Conservation (phyloP, 1,140 invertebrate species). For the Drosophila virilis region DNA sequence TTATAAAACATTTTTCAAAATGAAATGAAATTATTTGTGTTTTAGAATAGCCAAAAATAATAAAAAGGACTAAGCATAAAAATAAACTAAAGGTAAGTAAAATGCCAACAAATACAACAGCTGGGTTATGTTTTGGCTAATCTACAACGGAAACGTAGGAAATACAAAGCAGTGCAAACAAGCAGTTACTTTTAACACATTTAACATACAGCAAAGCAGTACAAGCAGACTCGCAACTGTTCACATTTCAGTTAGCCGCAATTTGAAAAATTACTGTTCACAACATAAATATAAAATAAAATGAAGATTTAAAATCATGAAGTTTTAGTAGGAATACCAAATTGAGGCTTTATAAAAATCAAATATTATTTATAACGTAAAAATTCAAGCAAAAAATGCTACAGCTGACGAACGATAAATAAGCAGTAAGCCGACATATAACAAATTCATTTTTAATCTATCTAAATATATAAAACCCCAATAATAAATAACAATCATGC, state of each 20-base stretch:
- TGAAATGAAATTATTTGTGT: constrained; percentile 5
- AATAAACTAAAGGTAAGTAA: neutral
- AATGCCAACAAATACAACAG: neutral
- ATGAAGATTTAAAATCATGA: too few relatives aligned
- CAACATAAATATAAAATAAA: constrained; percentile 4
- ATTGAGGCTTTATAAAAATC: too few relatives aligned
- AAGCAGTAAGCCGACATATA: constrained; percentile 30
- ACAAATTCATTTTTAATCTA: neutral
- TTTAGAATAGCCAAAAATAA: neutral
- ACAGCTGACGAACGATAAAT: too few relatives aligned
- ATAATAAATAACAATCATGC: constrained; percentile 30
- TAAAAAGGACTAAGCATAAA: constrained; percentile 7
- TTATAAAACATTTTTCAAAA: neutral
- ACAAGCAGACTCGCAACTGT: neutral
- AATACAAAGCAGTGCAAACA: constrained; percentile 7
- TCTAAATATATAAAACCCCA: neutral
- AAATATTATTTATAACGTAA: too few relatives aligned
- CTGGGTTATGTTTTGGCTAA: constrained; percentile 19
- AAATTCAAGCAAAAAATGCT: too few relatives aligned
- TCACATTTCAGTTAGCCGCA: too few relatives aligned
- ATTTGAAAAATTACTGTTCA: too few relatives aligned
- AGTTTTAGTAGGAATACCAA: too few relatives aligned
- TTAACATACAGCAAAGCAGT: constrained; percentile 2
- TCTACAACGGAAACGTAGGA: neutral
- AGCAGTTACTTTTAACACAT: neutral